Percentiles rank a stretch among this genome's conserved stretches.
Evolutionary conservation across 2,113 vertebrate genomes (phyloP).

Genomic region (Cygnus atratus): DNA sequence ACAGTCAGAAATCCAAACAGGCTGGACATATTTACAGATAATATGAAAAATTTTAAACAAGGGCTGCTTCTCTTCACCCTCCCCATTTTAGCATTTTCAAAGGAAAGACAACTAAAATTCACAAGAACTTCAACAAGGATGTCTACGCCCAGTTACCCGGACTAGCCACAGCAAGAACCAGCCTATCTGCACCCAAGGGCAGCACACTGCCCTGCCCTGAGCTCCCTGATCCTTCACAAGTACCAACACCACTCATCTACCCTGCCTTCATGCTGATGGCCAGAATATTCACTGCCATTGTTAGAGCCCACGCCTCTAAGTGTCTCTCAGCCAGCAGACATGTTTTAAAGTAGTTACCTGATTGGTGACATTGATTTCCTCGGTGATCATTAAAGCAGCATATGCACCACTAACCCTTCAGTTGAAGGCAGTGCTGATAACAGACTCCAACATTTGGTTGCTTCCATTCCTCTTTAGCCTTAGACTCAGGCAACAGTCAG

Average conservation of each 20-base stretch:
- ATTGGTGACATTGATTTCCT: not conserved
- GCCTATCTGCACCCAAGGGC: not conserved
- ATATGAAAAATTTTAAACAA: not conserved
- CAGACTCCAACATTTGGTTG: not conserved
- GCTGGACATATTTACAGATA: not conserved
- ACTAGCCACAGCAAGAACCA: not conserved
- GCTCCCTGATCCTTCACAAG: not conserved
- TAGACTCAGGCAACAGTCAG: not conserved
- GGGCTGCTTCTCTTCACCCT: not conserved
- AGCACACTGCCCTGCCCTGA: too few species aligned
- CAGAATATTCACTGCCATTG: not conserved
- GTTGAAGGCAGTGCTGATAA: not conserved
- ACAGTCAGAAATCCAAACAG: not conserved
- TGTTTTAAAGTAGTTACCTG: not conserved
- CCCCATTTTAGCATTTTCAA: not conserved
- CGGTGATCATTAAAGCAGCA: not conserved
- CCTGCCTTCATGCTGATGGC: not conserved
- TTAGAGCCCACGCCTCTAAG: not conserved
- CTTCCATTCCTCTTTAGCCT: not conserved
- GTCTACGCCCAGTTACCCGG: not conserved
- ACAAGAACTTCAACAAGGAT: not conserved
- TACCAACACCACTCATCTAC: not conserved
- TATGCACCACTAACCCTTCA: not conserved
- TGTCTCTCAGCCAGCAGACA: not conserved
- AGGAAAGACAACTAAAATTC: not conserved